phyloP scores from a whole-genome alignment of 1,140 invertebrate genomes.

The Diploscapter pachys region DNA sequence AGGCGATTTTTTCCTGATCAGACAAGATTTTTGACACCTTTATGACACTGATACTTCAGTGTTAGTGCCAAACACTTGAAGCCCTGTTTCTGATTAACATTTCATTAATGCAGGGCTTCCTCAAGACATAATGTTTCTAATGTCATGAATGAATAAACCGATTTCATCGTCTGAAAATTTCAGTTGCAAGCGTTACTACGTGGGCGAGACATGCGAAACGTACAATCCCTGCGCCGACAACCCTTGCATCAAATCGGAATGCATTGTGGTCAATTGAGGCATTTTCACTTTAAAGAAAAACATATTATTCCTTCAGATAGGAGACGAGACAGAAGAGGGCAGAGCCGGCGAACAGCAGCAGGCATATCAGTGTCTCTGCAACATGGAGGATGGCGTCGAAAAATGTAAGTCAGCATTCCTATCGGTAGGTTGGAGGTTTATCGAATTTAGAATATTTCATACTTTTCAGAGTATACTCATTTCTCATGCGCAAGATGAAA shows the following conservation, averaged over 20 bases:
- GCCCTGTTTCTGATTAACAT: no score
- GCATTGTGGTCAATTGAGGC: not conserved
- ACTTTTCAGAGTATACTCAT: not conserved
- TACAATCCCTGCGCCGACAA: constrained; percentile 11
- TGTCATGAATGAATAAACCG: no score
- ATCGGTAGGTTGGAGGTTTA: not conserved
- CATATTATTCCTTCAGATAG: no score
- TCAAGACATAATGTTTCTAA: no score
- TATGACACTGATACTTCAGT: no score
- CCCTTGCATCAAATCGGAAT: constrained; percentile 14
- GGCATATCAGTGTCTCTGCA: constrained; percentile 13
- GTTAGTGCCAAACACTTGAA: no score
- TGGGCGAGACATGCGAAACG: constrained; percentile 14
- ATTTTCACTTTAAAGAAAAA: no score
- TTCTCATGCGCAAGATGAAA: not conserved
- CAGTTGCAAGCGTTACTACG: constrained; percentile 1
- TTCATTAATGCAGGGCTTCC: no score
- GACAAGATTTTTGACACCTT: no score
- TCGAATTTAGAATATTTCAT: not conserved
- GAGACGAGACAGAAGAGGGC: constrained; percentile 2
- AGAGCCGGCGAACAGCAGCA: not conserved
- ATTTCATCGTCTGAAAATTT: not conserved
- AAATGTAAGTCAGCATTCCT: constrained; percentile 5
- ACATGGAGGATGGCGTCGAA: constrained; percentile 2
- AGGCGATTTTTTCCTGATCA: no score